Percentiles rank a stretch among this genome's conserved stretches.
phyloP scores from a whole-genome alignment of 2,888 invertebrate species.

The Belgica antarctica region DNA sequence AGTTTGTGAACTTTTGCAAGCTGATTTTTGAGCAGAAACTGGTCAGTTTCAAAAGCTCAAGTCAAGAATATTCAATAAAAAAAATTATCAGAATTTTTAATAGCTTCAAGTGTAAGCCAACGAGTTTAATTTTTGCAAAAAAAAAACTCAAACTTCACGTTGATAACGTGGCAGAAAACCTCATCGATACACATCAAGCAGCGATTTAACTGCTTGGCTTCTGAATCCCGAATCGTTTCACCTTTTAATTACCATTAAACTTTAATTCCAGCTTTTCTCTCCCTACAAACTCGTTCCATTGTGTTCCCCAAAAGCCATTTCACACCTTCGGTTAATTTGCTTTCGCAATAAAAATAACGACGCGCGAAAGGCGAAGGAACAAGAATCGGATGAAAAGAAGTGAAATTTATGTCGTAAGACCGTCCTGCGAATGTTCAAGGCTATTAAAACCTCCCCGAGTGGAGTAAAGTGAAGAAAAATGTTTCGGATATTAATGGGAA shows the following conservation, averaged over 20 bases:
- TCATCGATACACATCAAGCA: too few species aligned
- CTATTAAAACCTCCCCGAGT: constrained; percentile 35
- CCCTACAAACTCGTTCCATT: background rate
- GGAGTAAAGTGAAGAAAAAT: constrained; percentile 24
- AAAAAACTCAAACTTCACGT: too few species aligned
- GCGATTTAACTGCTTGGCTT: background rate
- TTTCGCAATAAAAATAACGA: constrained; percentile 42
- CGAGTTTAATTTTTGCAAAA: too few species aligned
- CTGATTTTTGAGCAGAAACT: too few species aligned
- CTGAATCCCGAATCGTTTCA: background rate
- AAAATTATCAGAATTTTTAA: too few species aligned
- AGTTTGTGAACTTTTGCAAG: too few species aligned
- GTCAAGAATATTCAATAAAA: too few species aligned
- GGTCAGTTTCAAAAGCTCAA: too few species aligned
- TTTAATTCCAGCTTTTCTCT: constrained; percentile 30
- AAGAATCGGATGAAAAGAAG: background rate
- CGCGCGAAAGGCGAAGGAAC: constrained; percentile 32
- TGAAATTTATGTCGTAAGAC: constrained; percentile 29
- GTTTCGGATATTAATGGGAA: constrained; percentile 43
- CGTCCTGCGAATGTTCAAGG: constrained; percentile 14
- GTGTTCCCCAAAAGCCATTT: constrained; percentile 19
- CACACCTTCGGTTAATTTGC: constrained; percentile 40
- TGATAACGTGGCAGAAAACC: too few species aligned
- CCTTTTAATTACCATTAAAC: constrained; percentile 39
- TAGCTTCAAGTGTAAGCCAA: too few species aligned